phyloP scores from a whole-genome alignment of 2,113 vertebrate genomes.

The Xiphophorus couchianus region DNA sequence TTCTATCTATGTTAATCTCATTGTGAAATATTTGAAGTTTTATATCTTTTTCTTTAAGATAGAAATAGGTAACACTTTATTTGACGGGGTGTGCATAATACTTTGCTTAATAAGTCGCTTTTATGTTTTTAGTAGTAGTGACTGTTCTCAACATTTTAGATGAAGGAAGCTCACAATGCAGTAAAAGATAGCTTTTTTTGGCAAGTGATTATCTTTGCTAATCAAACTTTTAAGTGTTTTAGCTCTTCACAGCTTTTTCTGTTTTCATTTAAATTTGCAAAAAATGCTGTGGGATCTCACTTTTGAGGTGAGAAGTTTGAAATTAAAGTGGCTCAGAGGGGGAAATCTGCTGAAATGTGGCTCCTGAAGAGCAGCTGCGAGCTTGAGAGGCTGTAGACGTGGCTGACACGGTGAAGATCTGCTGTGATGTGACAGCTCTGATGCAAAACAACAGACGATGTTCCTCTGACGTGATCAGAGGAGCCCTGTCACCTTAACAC shows the following conservation, averaged over 20 bases:
- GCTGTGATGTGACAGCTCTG: constrained; percentile 61
- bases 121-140: no score
- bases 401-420: constrained; percentile 51
- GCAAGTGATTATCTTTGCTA: not conserved
- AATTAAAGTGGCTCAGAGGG: constrained; percentile 5
- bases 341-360: constrained; percentile 22
- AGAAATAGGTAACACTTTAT: no score
- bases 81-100: no score
- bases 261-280: not conserved
- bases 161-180: not conserved
- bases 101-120: no score
- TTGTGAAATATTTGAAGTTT: no score
- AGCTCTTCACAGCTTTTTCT: not conserved
- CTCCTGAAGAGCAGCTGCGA: constrained; percentile 52
- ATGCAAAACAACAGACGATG: constrained; percentile 51
- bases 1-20: no score
- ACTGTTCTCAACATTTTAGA: not conserved
- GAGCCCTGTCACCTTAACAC: constrained; percentile 52
- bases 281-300: not conserved
- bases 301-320: constrained; percentile 8
- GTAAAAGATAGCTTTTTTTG: not conserved
- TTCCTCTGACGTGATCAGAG: constrained; percentile 57
- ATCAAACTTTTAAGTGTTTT: not conserved
- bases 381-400: constrained; percentile 15
- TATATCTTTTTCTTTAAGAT: no score